Conservation (phyloP, 2,888 invertebrate genomes). For the Dyspetes luteomarginatus region DNA sequence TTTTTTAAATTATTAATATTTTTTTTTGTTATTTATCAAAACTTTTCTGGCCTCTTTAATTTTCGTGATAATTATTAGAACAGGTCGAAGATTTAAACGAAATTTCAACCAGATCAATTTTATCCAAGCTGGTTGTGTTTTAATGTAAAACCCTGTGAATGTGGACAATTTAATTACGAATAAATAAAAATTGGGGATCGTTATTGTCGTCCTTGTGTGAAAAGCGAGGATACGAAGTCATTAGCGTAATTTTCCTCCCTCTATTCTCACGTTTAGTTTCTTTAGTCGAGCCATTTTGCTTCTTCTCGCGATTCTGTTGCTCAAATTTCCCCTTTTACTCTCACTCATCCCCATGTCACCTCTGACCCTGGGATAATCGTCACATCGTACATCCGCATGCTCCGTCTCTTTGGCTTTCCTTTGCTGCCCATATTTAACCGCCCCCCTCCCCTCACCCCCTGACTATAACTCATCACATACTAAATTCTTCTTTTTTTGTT, state of each 20-base stretch:
- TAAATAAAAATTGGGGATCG: no score
- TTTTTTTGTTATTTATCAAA: not conserved
- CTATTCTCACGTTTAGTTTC: not conserved
- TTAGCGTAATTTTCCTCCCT: constrained; percentile 72
- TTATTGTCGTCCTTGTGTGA: not conserved
- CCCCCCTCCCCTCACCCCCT: constrained; percentile 59
- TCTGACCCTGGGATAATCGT: not conserved
- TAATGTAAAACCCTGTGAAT: not conserved
- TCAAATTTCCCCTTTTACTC: constrained; percentile 13
- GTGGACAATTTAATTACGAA: no score
- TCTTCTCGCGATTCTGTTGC: constrained; percentile 14
- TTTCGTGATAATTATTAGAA: no score
- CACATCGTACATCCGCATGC: not conserved
- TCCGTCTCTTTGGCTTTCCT: constrained; percentile 4
- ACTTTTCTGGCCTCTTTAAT: no score
- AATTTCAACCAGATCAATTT: no score
- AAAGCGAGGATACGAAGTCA: constrained; percentile 71
- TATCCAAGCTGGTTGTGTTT: not conserved
- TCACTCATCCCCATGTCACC: not conserved
- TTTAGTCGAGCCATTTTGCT: not conserved
- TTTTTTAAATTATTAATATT: not conserved
- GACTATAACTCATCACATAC: no score
- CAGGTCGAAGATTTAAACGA: no score
- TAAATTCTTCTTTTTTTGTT: constrained; percentile 7
- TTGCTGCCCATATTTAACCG: constrained; percentile 28